phyloP scores from a whole-genome alignment of 2,113 vertebrate genomes.

The Ammodytes marinus region DNA sequence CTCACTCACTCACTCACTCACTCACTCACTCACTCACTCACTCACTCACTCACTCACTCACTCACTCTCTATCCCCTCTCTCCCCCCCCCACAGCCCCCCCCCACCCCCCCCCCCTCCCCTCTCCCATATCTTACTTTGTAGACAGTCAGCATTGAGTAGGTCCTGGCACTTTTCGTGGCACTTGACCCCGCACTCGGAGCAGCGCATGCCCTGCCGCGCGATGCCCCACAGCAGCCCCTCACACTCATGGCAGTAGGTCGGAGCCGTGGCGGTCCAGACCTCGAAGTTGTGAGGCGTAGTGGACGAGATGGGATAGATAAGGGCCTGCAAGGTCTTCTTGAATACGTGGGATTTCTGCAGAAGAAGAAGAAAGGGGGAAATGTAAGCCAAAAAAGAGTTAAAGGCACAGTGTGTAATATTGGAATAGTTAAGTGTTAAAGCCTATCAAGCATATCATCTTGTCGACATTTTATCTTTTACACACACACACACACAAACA shows the following conservation, averaged over 20 bases:
- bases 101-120: too few relatives aligned
- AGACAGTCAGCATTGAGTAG: conserved; percentile 98
- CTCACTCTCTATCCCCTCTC: too few relatives aligned
- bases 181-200: conserved; percentile 96
- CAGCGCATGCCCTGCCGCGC: conserved; percentile 98
- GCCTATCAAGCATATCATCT: too few relatives aligned
- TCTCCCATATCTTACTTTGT: conserved; percentile 96
- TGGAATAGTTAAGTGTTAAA: too few relatives aligned
- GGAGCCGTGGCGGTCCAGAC: conserved; percentile 98
- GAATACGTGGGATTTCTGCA: conserved; percentile 97
- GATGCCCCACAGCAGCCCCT: conserved; percentile 97
- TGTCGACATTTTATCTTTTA: too few relatives aligned
- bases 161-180: conserved; percentile 98
- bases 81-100: too few relatives aligned
- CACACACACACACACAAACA: too few relatives aligned
- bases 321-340: conserved; percentile 97
- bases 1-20: too few relatives aligned
- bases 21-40: too few relatives aligned
- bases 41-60: too few relatives aligned
- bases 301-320: conserved; percentile 98
- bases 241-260: conserved; percentile 98
- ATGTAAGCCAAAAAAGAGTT: neutral
- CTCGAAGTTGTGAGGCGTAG: conserved; percentile 97
- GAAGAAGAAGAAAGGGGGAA: conserved; percentile 9
- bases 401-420: too few relatives aligned